phyloP scores from a whole-genome alignment of 2,797 vertebrate species.

The Columba guinea region DNA sequence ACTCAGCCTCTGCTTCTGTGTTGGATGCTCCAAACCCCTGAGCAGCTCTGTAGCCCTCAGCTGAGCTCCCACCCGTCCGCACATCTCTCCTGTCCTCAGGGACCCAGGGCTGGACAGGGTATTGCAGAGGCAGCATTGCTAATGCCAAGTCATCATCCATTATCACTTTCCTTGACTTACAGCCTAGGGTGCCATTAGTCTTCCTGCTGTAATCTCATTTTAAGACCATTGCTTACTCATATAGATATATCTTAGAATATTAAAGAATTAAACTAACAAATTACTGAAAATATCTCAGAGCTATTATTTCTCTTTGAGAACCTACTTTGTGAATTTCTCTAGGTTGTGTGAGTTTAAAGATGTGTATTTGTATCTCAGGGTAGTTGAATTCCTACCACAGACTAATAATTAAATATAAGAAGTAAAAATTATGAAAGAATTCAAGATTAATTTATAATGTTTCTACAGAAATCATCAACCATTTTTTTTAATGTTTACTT shows the following conservation, averaged over 20 bases:
- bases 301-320: background rate
- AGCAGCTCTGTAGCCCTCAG: background rate
- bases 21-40: rapidly evolving
- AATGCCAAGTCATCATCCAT: background rate
- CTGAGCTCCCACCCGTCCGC: background rate
- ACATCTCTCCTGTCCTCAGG: background rate
- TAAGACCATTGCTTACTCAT: background rate
- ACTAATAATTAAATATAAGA: background rate
- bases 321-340: background rate
- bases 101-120: background rate
- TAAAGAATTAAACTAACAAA: background rate
- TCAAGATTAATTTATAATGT: background rate
- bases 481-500: background rate
- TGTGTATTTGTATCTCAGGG: background rate
- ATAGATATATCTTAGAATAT: background rate
- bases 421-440: background rate
- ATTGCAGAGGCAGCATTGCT: background rate
- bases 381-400: background rate
- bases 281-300: background rate
- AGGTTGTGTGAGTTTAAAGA: background rate
- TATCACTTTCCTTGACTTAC: background rate
- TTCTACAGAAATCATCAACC: background rate
- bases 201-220: background rate
- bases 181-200: background rate
- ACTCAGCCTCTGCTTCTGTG: background rate